A percentile compares a stretch with the other conserved stretches of the same genome.
Conservation (phyloP, 2,113 vertebrate genomes). For the Triplophysa siluroides region DNA sequence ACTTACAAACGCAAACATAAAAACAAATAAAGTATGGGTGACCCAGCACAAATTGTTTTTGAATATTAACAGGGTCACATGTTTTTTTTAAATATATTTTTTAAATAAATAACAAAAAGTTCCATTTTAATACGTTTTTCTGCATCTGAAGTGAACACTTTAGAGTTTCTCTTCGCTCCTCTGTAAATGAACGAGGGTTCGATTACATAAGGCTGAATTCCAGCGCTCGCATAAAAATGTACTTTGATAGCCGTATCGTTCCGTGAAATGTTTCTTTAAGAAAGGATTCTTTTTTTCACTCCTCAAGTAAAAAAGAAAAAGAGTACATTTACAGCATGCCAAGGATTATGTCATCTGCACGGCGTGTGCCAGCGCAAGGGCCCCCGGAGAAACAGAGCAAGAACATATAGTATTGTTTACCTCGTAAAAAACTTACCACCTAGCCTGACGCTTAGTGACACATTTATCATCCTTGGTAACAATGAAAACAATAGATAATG, state of each 20-base stretch:
- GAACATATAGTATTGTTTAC: conserved; percentile 93
- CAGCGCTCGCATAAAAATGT: conserved; percentile 25
- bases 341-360: conserved; percentile 90
- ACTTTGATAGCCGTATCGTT: conserved; percentile 66
- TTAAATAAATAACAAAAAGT: background rate
- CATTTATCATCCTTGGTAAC: conserved; percentile 89
- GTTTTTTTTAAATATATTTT: background rate
- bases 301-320: conserved; percentile 72
- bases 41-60: too few relatives aligned
- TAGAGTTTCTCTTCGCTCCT: background rate
- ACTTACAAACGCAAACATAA: too few relatives aligned
- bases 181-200: conserved; percentile 13
- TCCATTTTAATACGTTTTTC: background rate
- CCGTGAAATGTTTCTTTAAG: conserved; percentile 76
- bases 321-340: conserved; percentile 82
- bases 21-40: too few relatives aligned
- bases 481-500: conserved; percentile 86
- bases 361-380: conserved; percentile 79
- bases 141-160: background rate
- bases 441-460: conserved; percentile 81
- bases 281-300: conserved; percentile 63
- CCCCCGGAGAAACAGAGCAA: conserved; percentile 82
- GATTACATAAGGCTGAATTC: conserved; percentile 40
- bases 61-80: too few relatives aligned
- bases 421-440: conserved; percentile 87